phyloP scores from a whole-genome alignment of 2,888 invertebrate species.

The Epirrita christyi region DNA sequence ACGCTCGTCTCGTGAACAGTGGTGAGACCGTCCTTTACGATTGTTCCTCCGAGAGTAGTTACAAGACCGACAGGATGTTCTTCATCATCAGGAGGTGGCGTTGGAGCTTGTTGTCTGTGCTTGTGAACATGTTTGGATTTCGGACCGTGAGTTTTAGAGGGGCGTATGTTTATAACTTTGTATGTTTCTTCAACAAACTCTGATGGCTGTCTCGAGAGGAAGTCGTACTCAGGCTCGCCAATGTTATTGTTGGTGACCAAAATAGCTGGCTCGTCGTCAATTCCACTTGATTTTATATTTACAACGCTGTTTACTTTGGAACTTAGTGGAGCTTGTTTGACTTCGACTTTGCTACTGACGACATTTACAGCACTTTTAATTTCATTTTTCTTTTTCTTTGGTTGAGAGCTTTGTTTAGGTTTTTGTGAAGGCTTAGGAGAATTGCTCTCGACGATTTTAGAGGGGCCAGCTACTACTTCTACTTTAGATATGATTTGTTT shows the following conservation, averaged over 20 bases:
- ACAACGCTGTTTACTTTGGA: constrained; percentile 83
- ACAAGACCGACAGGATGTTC: constrained; percentile 92
- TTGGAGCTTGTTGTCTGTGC: constrained; percentile 68
- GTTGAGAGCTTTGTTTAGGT: constrained; percentile 51
- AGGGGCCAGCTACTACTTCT: constrained; percentile 83
- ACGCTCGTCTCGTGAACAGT: constrained; percentile 95
- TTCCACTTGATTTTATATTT: constrained; percentile 77
- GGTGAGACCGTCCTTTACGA: constrained; percentile 92
- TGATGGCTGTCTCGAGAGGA: constrained; percentile 92
- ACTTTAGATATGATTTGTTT: constrained; percentile 81
- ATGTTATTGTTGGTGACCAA: constrained; percentile 88
- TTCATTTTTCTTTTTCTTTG: constrained; percentile 65
- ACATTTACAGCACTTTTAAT: constrained; percentile 71
- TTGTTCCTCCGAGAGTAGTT: constrained; percentile 93
- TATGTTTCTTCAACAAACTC: constrained; percentile 94
- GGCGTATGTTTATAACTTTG: constrained; percentile 91
- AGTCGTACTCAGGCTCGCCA: constrained; percentile 93
- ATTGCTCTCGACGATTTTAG: constrained; percentile 72
- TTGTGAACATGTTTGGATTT: constrained; percentile 77
- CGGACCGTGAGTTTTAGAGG: constrained; percentile 83
- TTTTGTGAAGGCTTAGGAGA: constrained; percentile 62
- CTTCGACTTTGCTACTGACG: constrained; percentile 78
- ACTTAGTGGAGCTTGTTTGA: constrained; percentile 72
- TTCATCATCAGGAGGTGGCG: constrained; percentile 82
- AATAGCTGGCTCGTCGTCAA: constrained; percentile 84